Base-by-base conservation (phyloP, 2,888 invertebrate species). In the Cheilosia urbana region DNA sequence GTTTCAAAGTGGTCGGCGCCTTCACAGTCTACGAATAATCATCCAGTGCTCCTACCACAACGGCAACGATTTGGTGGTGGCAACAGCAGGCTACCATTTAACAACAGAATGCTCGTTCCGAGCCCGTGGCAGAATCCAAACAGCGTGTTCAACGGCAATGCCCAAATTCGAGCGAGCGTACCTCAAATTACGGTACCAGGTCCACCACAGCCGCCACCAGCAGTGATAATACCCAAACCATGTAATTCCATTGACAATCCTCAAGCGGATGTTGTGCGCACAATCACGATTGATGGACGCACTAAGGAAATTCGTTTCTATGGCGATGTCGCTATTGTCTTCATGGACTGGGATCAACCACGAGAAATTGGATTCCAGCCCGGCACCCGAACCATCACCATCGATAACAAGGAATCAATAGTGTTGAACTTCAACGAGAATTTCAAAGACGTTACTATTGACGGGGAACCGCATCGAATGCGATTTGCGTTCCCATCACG, bases 401-500 rank as follows among this genome's bases (percentile, higher is more conserved):
- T 97, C 88, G 96, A 97, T 90, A 96, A 96, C 88, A 95, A 95
- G 77, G 96, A 96, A 80, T 94, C 95, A 0, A 93, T 95, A 65
- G 93, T 95, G 0, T 89, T 96, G 24, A 91, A 91, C 34, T 94
- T 94, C 55, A 96, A 96, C 87, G 95, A 96, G 80, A 94, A 94
- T 2, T 96, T 96, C 90, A 95, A 95, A 88, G 95, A 96, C 87
- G 94, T 97, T 11, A 94, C 94, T 68, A 94, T 97, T 30, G 96
- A 96, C 88, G 96, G 96, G 4, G 94, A 94, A 90, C 92, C 94
- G 4, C 96, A 96, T 90, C 95, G 95, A 83, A 95, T 99, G 45
- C 95, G 96, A 88, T 96, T 98, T 88, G 99, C 99, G 17, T 97
- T 97, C 13, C 98, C 98, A 0, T 97, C 98, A 0, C 94, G 98